phyloP scores from a whole-genome alignment of 1,140 invertebrate genomes.

The Trypoxylus dichotomus region DNA sequence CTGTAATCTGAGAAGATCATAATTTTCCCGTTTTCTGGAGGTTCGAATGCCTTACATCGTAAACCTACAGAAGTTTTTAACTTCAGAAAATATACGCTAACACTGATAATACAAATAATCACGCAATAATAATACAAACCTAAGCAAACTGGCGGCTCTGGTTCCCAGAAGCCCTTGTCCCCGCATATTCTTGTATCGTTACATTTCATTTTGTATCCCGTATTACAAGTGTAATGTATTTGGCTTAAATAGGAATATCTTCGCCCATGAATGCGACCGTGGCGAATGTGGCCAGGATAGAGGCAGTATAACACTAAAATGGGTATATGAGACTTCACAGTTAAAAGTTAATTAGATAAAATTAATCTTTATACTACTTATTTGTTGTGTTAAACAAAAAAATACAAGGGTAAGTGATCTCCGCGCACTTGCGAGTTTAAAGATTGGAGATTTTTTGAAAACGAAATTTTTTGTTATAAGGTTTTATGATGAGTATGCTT shows the following conservation, averaged over 20 bases:
- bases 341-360: no score
- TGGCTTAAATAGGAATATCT: constrained; percentile 59
- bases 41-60: constrained; percentile 54
- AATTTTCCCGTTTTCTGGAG: constrained; percentile 53
- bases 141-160: constrained; percentile 54
- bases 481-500: no score
- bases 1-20: constrained; percentile 41
- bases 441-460: no score
- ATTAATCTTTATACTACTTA: no score
- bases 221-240: constrained; percentile 58
- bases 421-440: no score
- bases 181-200: constrained; percentile 54
- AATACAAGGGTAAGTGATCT: no score
- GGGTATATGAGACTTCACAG: no score
- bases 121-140: constrained; percentile 50
- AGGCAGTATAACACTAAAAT: constrained; percentile 59
- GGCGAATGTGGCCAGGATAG: constrained; percentile 60
- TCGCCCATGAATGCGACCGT: constrained; percentile 58
- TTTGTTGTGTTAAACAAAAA: no score
- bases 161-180: constrained; percentile 59
- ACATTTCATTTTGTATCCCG: constrained; percentile 59
- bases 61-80: constrained; percentile 29
- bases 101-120: not conserved
- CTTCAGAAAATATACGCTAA: not conserved
- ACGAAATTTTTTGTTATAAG: no score